Evolutionary conservation across 2,797 vertebrate species (phyloP).

Genomic region (Cynopterus sphinx): DNA sequence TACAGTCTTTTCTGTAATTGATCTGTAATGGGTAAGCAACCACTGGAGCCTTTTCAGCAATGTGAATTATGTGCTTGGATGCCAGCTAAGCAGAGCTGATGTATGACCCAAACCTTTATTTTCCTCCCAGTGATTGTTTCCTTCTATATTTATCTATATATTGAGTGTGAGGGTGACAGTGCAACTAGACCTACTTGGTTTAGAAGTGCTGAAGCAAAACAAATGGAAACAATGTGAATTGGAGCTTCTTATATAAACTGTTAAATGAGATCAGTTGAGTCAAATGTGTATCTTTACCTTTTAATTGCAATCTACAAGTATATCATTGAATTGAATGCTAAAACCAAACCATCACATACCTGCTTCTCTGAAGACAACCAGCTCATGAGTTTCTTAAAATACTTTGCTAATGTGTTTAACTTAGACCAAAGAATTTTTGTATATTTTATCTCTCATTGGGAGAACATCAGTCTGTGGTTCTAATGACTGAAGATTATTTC

Average conservation of each 20-base stretch:
- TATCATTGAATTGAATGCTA: constrained; percentile 11
- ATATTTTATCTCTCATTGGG: neutral
- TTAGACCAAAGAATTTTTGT: neutral
- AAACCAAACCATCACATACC: neutral
- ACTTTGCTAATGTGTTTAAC: neutral
- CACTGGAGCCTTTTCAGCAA: neutral
- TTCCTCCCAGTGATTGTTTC: neutral
- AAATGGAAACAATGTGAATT: neutral
- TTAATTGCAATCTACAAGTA: neutral
- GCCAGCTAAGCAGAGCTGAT: constrained; percentile 28
- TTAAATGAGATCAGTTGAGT: neutral
- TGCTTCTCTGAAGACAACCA: neutral
- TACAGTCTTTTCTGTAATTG: constrained; percentile 34
- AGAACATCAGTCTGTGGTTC: constrained; percentile 11
- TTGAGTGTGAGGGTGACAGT: neutral
- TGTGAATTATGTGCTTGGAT: constrained; percentile 51
- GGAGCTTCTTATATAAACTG: neutral
- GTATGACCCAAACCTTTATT: constrained; percentile 32
- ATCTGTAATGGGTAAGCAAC: constrained; percentile 35
- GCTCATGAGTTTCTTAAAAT: constrained; percentile 1
- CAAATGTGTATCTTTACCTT: constrained; percentile 26
- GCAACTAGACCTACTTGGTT: neutral
- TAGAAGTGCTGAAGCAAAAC: constrained; percentile 13
- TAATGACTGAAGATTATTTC: neutral
- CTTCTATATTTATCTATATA: neutral